Evolutionary conservation across 2,888 invertebrate species (phyloP).

Genomic region (Phorcus lineatus): DNA sequence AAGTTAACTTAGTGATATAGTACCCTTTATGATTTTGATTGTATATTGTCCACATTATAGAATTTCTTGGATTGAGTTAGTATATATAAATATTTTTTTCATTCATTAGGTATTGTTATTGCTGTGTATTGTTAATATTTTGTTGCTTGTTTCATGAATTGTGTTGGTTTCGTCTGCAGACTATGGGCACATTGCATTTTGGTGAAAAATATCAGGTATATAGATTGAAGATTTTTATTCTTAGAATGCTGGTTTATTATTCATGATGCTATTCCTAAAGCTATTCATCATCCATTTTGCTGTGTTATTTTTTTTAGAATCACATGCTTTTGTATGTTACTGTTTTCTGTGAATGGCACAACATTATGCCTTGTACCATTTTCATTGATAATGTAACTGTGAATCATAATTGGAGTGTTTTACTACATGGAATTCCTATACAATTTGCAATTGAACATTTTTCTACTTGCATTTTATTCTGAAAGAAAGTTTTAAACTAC

Average conservation of each 20-base stretch:
- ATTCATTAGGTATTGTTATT: background rate
- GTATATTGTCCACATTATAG: no score
- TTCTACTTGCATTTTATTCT: no score
- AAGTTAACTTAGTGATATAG: no score
- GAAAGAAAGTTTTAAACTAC: no score
- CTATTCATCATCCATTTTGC: background rate
- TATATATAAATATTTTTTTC: background rate
- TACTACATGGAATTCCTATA: background rate
- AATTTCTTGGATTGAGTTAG: background rate
- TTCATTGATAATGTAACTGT: background rate
- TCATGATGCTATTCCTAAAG: background rate
- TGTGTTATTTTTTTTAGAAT: background rate
- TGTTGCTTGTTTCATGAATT: background rate
- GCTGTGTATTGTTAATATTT: conserved; percentile 21
- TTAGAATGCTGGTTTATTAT: background rate
- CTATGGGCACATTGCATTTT: conserved; percentile 72
- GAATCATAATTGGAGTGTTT: background rate
- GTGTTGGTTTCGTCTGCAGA: conserved; percentile 54
- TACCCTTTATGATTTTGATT: no score
- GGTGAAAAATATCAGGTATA: conserved; percentile 72
- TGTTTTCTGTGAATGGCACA: background rate
- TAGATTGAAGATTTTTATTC: background rate
- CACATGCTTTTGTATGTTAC: background rate
- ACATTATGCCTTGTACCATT: background rate
- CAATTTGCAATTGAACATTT: no score